Conservation (phyloP, 2,797 vertebrate genomes). For the Scolopax rusticola region DNA sequence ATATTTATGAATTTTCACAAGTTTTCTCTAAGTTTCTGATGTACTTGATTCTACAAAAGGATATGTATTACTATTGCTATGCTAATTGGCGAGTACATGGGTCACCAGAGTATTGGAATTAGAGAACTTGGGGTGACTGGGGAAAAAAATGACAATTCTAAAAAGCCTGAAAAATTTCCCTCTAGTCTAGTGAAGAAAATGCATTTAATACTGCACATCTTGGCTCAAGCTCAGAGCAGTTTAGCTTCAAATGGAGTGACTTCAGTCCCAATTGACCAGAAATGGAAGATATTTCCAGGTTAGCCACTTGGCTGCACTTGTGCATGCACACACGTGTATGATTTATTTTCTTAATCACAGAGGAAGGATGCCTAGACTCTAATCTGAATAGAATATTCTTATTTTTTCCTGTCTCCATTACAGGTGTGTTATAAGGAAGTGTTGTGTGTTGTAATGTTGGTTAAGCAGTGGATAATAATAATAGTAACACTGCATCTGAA, state of each 20-base stretch:
- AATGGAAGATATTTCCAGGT: not conserved
- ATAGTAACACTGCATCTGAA: not conserved
- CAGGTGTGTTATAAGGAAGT: slow-evolving; percentile 30
- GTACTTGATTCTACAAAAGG: not conserved
- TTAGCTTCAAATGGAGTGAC: not conserved
- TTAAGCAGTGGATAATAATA: not conserved
- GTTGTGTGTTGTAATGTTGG: not conserved
- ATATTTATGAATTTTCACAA: not conserved
- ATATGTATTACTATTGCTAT: not conserved
- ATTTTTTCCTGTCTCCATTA: slow-evolving; percentile 56
- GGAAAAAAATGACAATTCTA: not conserved
- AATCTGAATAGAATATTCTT: slow-evolving; percentile 34
- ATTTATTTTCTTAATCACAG: slow-evolving; percentile 15
- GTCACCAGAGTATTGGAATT: not conserved
- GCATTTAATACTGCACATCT: not conserved
- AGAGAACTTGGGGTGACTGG: not conserved
- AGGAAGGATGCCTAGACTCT: slow-evolving; percentile 34
- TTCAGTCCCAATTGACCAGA: not conserved
- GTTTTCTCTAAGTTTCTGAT: not conserved
- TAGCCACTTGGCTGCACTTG: not conserved
- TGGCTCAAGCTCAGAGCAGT: not conserved
- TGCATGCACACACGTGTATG: not conserved
- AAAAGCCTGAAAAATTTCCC: not conserved
- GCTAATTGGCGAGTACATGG: not conserved
- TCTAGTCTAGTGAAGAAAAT: not conserved